Conservation (phyloP, 1,140 invertebrate genomes). For the Thaumetopoea pityocampa region DNA sequence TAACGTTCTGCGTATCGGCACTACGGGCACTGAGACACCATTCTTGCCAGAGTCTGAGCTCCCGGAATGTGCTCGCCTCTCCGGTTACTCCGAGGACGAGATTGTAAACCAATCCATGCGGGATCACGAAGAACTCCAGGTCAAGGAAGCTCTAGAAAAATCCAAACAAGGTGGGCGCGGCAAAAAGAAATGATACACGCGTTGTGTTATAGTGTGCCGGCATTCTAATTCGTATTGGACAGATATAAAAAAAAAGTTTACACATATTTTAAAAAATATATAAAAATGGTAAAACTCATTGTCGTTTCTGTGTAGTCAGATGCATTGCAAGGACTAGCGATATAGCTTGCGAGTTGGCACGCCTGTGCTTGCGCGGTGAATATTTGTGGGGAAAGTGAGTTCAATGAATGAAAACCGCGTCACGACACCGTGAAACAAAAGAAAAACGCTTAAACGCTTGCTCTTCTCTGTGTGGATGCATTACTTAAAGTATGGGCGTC, state of each 20-base stretch:
- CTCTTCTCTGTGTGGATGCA: no score
- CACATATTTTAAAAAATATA: slow-evolving; percentile 12
- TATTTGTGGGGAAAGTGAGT: slow-evolving; percentile 14
- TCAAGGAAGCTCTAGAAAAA: slow-evolving; percentile 72
- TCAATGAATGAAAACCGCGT: slow-evolving; percentile 7
- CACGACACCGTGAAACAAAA: no score
- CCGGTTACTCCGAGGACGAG: slow-evolving; percentile 78
- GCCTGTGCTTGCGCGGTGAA: no score
- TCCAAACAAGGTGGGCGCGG: slow-evolving; percentile 70
- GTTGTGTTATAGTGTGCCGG: slow-evolving; percentile 3
- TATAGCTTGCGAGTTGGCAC: slow-evolving; percentile 6
- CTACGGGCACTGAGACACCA: slow-evolving; percentile 93
- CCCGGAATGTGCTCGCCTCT: slow-evolving; percentile 77
- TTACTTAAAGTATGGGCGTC: no score
- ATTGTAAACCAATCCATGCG: slow-evolving; percentile 54
- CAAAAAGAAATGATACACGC: slow-evolving; percentile 43
- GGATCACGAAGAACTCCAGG: slow-evolving; percentile 54
- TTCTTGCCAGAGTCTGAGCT: slow-evolving; percentile 94
- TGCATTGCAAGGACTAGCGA: slow-evolving; percentile 10
- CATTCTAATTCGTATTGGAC: slow-evolving; percentile 8
- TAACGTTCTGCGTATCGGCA: slow-evolving; percentile 95
- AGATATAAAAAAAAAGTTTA: slow-evolving; percentile 6
- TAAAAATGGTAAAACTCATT: slow-evolving; percentile 18
- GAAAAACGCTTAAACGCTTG: no score
- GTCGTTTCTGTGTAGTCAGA: slow-evolving; percentile 13